Percentiles rank a stretch among this genome's conserved stretches.
Evolutionary conservation across 2,888 invertebrate genomes (phyloP).

Genomic region (Ectropis crepuscularia): DNA sequence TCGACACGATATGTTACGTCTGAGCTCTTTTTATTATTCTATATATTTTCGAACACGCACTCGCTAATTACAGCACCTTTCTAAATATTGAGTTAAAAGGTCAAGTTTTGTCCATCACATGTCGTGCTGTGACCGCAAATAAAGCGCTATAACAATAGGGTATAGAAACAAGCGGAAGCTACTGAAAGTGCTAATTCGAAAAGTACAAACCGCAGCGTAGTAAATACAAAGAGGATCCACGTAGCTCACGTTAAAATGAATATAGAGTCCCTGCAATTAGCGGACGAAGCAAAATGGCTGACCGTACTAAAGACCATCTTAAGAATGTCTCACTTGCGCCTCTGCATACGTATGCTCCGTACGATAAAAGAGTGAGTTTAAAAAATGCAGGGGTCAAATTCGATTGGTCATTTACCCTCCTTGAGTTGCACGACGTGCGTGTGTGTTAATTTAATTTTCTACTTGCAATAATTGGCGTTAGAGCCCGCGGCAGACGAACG

Average conservation of each 20-base stretch:
- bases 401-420: conserved; percentile 63
- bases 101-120: conserved; percentile 44
- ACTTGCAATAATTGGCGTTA: conserved; percentile 76
- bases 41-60: conserved; percentile 37
- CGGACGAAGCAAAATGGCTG: conserved; percentile 81
- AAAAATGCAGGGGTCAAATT: conserved; percentile 47
- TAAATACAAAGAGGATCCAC: conserved; percentile 73
- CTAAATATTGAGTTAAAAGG: conserved; percentile 33
- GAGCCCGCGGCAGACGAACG: conserved; percentile 56
- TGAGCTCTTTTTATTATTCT: conserved; percentile 48
- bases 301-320: conserved; percentile 55
- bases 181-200: conserved; percentile 82
- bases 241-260: conserved; percentile 75
- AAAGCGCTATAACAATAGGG: conserved; percentile 66
- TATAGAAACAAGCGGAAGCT: conserved; percentile 69
- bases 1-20: conserved; percentile 46
- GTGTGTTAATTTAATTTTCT: conserved; percentile 84
- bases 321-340: conserved; percentile 35
- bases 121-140: conserved; percentile 58
- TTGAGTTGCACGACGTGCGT: conserved; percentile 70
- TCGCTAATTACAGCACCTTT: conserved; percentile 27
- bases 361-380: conserved; percentile 42
- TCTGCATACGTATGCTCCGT: conserved; percentile 4
- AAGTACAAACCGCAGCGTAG: conserved; percentile 79
- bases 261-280: conserved; percentile 76